phyloP scores from a whole-genome alignment of 2,888 invertebrate genomes.

The Cephus sareptanus region DNA sequence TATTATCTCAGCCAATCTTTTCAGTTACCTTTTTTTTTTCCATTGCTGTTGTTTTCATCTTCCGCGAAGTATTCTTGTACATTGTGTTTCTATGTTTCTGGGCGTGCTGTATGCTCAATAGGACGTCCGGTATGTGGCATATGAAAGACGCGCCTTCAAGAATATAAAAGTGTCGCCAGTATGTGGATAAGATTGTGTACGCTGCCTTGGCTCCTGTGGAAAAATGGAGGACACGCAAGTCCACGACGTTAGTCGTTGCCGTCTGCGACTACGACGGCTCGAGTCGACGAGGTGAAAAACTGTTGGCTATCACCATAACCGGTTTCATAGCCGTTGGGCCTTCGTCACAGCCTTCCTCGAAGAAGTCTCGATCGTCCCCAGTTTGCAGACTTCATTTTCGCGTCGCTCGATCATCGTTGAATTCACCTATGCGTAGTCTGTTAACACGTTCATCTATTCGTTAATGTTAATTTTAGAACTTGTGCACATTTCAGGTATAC shows the following conservation, averaged over 20 bases:
- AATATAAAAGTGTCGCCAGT: neutral
- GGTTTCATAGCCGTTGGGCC: slow-evolving; percentile 36
- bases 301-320: slow-evolving; percentile 58
- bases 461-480: neutral
- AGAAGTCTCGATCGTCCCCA: neutral
- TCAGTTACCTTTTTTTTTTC: neutral
- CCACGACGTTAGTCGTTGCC: neutral
- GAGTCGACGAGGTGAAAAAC: slow-evolving; percentile 57
- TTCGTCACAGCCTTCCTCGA: neutral
- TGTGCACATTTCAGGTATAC: neutral
- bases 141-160: neutral
- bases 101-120: neutral
- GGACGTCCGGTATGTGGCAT: neutral
- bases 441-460: neutral
- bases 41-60: neutral
- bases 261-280: slow-evolving; percentile 17
- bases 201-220: neutral
- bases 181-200: neutral
- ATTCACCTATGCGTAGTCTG: neutral
- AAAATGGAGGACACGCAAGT: neutral
- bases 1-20: neutral
- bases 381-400: neutral
- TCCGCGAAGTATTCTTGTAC: neutral
- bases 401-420: slow-evolving; percentile 1
- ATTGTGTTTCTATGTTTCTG: neutral